phyloP scores from a whole-genome alignment of 64 coral and sea anemone species.

The Hydrozoanthus tunicans region DNA sequence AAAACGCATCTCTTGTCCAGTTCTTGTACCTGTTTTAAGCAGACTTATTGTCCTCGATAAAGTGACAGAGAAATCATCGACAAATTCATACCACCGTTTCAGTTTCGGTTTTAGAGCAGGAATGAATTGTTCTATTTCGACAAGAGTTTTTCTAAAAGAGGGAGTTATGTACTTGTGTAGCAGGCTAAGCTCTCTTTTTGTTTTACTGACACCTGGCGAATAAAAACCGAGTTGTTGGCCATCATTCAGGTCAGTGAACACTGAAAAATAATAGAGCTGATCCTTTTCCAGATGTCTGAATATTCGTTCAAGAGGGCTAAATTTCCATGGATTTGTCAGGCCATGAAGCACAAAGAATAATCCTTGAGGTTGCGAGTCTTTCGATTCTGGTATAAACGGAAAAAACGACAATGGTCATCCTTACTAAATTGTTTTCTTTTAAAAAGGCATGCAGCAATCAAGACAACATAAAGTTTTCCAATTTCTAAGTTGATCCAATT shows the following conservation, averaged over 20 bases:
- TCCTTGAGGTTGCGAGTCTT: not conserved
- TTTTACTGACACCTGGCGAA: not conserved
- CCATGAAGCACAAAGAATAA: not conserved
- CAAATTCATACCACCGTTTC: slow-evolving; percentile 6
- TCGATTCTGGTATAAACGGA: too few relatives aligned
- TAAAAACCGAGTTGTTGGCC: not conserved
- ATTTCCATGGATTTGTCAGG: not conserved
- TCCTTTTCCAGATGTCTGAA: not conserved
- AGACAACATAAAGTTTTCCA: too few relatives aligned
- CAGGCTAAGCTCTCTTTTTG: not conserved
- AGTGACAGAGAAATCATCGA: not conserved
- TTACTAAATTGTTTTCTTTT: too few relatives aligned
- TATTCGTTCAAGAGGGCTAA: not conserved
- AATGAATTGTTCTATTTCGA: not conserved
- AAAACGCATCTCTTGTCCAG: not conserved
- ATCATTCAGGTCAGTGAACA: not conserved
- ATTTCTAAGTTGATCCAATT: too few relatives aligned
- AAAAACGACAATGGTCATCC: too few relatives aligned
- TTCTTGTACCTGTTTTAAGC: not conserved
- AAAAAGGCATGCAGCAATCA: too few relatives aligned
- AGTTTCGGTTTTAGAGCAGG: not conserved
- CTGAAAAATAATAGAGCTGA: not conserved
- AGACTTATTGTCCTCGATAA: not conserved
- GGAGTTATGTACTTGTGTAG: not conserved
- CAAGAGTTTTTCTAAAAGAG: not conserved